Conservation (phyloP, 2,113 vertebrate genomes). For the Channa maculata region DNA sequence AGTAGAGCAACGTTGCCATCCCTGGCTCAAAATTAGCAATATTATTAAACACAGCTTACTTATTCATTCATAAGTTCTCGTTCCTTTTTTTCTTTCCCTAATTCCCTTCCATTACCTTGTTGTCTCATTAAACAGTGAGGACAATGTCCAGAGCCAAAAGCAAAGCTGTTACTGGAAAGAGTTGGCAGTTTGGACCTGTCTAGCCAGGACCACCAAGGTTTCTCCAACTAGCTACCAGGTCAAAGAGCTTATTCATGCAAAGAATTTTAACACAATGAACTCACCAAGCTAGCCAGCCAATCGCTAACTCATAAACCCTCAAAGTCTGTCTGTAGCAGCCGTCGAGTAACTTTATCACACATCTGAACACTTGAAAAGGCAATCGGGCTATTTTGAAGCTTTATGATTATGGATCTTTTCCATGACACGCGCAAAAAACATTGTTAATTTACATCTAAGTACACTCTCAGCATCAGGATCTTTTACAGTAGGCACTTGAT, state of each 20-base stretch:
- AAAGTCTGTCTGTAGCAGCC: constrained; percentile 15
- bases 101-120: constrained; percentile 54
- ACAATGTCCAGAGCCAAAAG: constrained; percentile 56
- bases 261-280: constrained; percentile 30
- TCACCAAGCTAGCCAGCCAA: constrained; percentile 33
- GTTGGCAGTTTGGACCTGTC: constrained; percentile 64
- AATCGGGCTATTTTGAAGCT: constrained; percentile 38
- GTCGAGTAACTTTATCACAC: constrained; percentile 42
- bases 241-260: constrained; percentile 68
- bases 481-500: constrained; percentile 1
- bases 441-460: background rate
- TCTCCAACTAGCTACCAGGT: constrained; percentile 58
- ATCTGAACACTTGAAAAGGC: constrained; percentile 33
- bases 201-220: constrained; percentile 69
- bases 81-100: background rate
- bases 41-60: constrained; percentile 34
- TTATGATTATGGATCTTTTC: constrained; percentile 28
- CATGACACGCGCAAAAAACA: background rate
- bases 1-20: background rate
- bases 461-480: background rate
- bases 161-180: constrained; percentile 70
- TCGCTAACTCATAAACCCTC: constrained; percentile 25
- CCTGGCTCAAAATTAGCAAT: background rate
- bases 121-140: constrained; percentile 57
- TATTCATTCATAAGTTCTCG: constrained; percentile 33